phyloP scores from a whole-genome alignment of 2,888 invertebrate species.

The Catonia carolina region DNA sequence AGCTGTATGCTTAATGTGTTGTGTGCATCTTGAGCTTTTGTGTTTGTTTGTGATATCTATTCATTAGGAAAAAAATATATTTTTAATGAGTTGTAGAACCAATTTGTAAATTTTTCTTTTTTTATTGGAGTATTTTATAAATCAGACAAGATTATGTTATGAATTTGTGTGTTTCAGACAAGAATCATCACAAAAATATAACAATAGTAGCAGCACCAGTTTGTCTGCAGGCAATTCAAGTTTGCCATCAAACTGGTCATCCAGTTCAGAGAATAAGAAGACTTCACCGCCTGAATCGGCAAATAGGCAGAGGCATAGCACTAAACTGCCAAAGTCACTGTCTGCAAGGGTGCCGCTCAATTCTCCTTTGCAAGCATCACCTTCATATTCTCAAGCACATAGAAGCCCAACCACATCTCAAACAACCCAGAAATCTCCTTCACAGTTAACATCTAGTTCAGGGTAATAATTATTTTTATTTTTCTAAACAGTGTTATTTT shows the following conservation, averaged over 20 bases:
- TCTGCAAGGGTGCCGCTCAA: slow-evolving; percentile 19
- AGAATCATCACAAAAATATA: not conserved
- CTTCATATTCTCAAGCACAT: slow-evolving; percentile 42
- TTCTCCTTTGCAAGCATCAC: slow-evolving; percentile 48
- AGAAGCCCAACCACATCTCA: slow-evolving; percentile 38
- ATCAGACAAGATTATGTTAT: too few relatives aligned
- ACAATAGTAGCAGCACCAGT: not conserved
- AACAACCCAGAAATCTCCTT: slow-evolving; percentile 30
- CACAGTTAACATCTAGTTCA: slow-evolving; percentile 28
- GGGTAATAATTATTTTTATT: slow-evolving; percentile 26
- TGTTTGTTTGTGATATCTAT: too few relatives aligned
- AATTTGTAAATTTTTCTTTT: too few relatives aligned
- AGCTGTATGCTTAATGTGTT: too few relatives aligned
- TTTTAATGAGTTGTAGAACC: too few relatives aligned
- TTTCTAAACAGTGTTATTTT: too few relatives aligned
- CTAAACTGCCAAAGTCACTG: slow-evolving; percentile 20
- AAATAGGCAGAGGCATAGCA: slow-evolving; percentile 5
- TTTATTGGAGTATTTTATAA: too few relatives aligned
- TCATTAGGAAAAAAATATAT: too few relatives aligned
- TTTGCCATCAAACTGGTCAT: not conserved
- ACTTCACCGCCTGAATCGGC: not conserved
- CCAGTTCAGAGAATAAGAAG: too few relatives aligned
- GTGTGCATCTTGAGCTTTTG: too few relatives aligned
- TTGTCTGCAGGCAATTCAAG: not conserved
- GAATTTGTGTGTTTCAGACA: not conserved